Evolutionary conservation across 2,797 vertebrate species (phyloP), one percentile per base, ranked within the genome.

Genomic region (Falco concolor): DNA sequence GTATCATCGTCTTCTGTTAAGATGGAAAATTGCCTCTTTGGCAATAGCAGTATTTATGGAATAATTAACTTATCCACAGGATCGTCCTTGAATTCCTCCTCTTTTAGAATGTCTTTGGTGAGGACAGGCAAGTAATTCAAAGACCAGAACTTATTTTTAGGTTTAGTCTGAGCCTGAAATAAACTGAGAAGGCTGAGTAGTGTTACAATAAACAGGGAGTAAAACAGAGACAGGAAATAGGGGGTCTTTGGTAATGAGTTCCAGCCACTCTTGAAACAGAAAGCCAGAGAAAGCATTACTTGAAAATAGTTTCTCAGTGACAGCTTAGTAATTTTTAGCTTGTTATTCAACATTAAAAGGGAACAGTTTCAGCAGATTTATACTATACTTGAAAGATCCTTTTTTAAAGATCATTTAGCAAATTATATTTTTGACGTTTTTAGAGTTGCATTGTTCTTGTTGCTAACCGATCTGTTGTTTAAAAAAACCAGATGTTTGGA

Each of bases 211-310:
- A 98, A 97, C 93, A 97, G 88, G 64, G 96, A 97, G 80, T 61
- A 94, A 91, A 95, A 97, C 84, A 88, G 96, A 97, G 97, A 98
- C 98, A 98, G 98, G 98, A 98, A 98, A 97, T 97, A 97, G 74
- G 96, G 98, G 98, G 98, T 98, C 98, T 97, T 96, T 89, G 22
- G 92, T 98, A 98, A 98, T 98, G 98, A 98, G 96, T 98, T 98
- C 98, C 98, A 98, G 98, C 94, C 97, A 96, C 97, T 96, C 96
- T 97, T 97, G 96, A 97, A 98, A 96, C 96, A 97, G 93, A 97
- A 96, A 97, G 97, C 96, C 97, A 93, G 93, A 88, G 97, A 67
- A 96, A 69, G 98, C 98, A 98, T 98, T 97, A 97, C 97, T 97
- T 97, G 94, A 97, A 98, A 98, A 98, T 98, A 98, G 69, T 98